These are phyloP conservation scores for Caerostris extrusa DNA, from an alignment of 1,140 invertebrate species.

Conservation along the genomic window DNA sequence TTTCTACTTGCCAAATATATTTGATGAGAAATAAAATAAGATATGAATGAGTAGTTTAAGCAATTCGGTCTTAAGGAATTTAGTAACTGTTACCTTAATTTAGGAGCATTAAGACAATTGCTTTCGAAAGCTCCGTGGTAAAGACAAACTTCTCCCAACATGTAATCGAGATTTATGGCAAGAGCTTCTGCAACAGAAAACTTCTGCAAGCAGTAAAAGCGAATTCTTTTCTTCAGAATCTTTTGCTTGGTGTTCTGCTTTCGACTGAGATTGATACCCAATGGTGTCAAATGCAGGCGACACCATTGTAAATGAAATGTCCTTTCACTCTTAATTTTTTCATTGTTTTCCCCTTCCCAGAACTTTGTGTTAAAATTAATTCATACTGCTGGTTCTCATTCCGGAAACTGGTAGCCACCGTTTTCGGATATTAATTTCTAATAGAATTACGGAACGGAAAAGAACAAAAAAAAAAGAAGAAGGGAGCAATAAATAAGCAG, in stretches of 20 bases:
- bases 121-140: slow-evolving; percentile 8
- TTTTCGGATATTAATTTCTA: not conserved
- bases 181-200: slow-evolving; percentile 1
- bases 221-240: not conserved
- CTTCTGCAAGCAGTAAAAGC: not conserved
- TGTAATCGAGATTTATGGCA: slow-evolving; percentile 41
- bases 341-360: not conserved
- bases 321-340: not conserved
- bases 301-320: slow-evolving; percentile 38
- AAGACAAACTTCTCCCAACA: not conserved
- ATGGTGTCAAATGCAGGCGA: slow-evolving; percentile 31
- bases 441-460: not conserved
- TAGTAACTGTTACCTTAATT: not conserved
- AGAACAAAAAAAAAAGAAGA: not conserved
- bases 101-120: slow-evolving; percentile 47
- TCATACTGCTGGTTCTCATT: no score
- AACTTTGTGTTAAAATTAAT: slow-evolving; percentile 13
- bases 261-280: slow-evolving; percentile 39
- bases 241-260: not conserved
- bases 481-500: not conserved
- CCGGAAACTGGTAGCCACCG: no score
- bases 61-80: slow-evolving; percentile 20
- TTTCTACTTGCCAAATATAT: no score
- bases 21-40: not conserved
- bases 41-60: no score